Evolutionary conservation across 2,797 vertebrate genomes (phyloP).

Genomic region (Megalops cyprinoides): DNA sequence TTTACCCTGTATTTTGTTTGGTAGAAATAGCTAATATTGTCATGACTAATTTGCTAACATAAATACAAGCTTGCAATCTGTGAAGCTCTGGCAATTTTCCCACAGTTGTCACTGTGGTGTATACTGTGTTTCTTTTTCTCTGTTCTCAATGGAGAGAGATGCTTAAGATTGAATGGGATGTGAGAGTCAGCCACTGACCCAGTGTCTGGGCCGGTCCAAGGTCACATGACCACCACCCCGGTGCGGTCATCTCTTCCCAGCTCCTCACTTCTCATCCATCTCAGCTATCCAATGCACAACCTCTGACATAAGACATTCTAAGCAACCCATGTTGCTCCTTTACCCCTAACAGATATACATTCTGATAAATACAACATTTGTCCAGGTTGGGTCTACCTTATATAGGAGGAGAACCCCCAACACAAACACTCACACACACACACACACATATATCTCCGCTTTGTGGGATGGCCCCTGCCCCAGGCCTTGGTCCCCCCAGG

Average conservation of each 20-base stretch:
- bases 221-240: slow-evolving; percentile 33
- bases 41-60: not conserved
- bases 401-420: too few relatives aligned
- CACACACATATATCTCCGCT: not conserved
- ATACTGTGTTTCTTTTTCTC: too few relatives aligned
- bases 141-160: too few relatives aligned
- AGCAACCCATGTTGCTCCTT: too few relatives aligned
- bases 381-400: slow-evolving; percentile 74
- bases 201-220: not conserved
- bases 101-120: not conserved
- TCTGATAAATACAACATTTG: slow-evolving; percentile 74
- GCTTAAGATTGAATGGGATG: not conserved
- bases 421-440: not conserved
- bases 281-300: too few relatives aligned
- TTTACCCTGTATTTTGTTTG: not conserved
- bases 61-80: not conserved
- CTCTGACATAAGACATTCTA: too few relatives aligned
- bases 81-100: not conserved
- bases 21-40: not conserved
- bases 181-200: not conserved
- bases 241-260: slow-evolving; percentile 73
- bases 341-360: slow-evolving; percentile 69
- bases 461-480: not conserved
- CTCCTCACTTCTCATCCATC: too few relatives aligned
- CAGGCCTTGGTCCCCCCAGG: not conserved